These are phyloP conservation scores for Acleris sparsana DNA, from an alignment of 2,888 invertebrate genomes.

Conservation along the genomic window DNA sequence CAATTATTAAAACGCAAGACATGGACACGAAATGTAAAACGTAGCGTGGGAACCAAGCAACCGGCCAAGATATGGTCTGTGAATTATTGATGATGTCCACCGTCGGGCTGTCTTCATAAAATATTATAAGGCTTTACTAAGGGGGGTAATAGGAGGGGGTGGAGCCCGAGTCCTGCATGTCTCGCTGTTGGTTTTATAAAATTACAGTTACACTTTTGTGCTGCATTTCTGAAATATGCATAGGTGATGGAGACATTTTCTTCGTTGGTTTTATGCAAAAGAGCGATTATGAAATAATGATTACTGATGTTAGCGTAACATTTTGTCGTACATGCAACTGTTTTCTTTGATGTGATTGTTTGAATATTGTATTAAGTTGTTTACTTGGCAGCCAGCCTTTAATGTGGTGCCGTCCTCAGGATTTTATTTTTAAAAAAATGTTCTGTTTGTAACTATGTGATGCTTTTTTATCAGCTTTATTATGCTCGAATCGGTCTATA, in stretches of 20 bases:
- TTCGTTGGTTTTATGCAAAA: background rate
- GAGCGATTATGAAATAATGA: background rate
- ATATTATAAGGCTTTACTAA: constrained; percentile 18
- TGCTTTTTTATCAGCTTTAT: too few relatives aligned
- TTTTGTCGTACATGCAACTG: background rate
- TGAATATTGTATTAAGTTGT: too few relatives aligned
- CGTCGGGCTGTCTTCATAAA: constrained; percentile 24
- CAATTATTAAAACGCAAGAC: constrained; percentile 20
- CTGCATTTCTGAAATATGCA: constrained; percentile 27
- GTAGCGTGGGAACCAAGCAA: constrained; percentile 19
- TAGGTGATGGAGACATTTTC: constrained; percentile 18
- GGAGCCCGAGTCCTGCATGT: constrained; percentile 26
- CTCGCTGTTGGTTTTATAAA: constrained; percentile 16
- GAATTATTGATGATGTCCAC: constrained; percentile 18
- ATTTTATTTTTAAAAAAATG: too few relatives aligned
- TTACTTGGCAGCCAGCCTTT: too few relatives aligned
- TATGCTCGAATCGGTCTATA: too few relatives aligned
- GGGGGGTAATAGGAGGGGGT: constrained; percentile 13
- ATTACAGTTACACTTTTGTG: constrained; percentile 1
- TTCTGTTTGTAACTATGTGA: too few relatives aligned
- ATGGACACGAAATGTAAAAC: constrained; percentile 13
- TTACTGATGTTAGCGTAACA: background rate
- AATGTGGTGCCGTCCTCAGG: too few relatives aligned
- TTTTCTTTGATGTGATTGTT: too few relatives aligned
- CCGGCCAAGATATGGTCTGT: constrained; percentile 18